Percentiles rank a stretch among this genome's conserved stretches.
Evolutionary conservation across 2,113 vertebrate genomes (phyloP).

Genomic region (Hassar affinis): DNA sequence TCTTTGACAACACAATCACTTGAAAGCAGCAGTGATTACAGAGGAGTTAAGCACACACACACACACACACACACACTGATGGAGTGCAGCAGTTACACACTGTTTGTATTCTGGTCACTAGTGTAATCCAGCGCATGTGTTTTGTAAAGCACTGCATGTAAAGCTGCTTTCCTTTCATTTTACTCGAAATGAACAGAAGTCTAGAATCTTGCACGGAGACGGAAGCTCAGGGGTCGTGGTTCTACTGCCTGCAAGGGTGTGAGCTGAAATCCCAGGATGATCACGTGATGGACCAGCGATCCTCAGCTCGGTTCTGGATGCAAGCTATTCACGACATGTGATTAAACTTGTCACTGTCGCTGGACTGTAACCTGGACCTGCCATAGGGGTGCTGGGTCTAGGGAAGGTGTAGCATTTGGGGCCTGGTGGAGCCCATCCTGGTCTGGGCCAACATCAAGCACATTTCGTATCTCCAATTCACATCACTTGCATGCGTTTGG

Average conservation of each 20-base stretch:
- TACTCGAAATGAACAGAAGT: not conserved
- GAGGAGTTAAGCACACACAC: slow-evolving; percentile 13
- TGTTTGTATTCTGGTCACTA: not conserved
- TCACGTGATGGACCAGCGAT: not conserved
- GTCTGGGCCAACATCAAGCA: no score
- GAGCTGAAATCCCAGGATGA: not conserved
- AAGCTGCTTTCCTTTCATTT: not conserved
- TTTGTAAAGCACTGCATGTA: not conserved
- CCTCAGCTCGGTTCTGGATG: not conserved
- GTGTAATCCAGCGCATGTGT: not conserved
- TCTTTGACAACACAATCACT: slow-evolving; percentile 17
- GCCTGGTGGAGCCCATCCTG: no score
- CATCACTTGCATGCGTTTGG: no score
- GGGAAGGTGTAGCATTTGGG: no score
- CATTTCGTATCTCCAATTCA: no score
- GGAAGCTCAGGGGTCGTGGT: not conserved
- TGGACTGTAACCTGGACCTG: no score
- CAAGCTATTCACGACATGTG: not conserved
- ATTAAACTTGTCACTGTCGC: no score
- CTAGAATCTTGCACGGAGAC: no score
- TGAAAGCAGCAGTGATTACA: slow-evolving; percentile 29
- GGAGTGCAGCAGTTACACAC: not conserved
- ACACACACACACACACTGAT: slow-evolving; percentile 29
- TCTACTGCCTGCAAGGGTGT: not conserved
- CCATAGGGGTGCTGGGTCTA: no score